Evolutionary conservation across 2,797 vertebrate species (phyloP).

Genomic region (Karalla daura): DNA sequence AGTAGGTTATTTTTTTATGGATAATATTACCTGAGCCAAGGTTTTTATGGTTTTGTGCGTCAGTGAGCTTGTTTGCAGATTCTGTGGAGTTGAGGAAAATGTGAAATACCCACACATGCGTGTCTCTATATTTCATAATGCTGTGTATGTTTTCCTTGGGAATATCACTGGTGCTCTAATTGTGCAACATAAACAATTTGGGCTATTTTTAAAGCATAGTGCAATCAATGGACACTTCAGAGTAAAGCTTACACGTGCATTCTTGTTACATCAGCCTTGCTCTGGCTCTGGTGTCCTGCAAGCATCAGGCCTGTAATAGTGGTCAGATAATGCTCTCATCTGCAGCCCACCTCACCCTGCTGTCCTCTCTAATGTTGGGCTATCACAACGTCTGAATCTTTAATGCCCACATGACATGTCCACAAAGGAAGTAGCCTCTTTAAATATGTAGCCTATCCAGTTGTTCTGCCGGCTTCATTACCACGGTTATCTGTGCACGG

Average conservation of each 20-base stretch:
- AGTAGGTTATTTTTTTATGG: not conserved
- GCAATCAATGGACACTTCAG: constrained; percentile 2
- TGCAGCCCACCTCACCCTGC: constrained; percentile 24
- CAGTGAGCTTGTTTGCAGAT: not conserved
- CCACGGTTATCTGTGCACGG: constrained; percentile 56
- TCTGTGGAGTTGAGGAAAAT: not conserved
- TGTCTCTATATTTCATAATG: not conserved
- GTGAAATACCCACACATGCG: constrained; percentile 7
- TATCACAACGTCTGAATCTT: constrained; percentile 69
- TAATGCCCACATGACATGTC: constrained; percentile 66
- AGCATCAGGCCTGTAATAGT: constrained; percentile 16
- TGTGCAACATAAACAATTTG: constrained; percentile 10
- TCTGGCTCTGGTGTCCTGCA: constrained; percentile 25
- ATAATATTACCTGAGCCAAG: not conserved
- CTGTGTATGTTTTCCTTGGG: not conserved
- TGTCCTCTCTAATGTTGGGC: constrained; percentile 38
- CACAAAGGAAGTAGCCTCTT: constrained; percentile 68
- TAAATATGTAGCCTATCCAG: constrained; percentile 74
- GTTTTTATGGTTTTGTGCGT: constrained; percentile 3
- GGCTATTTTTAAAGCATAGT: not conserved
- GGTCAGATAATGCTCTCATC: constrained; percentile 40
- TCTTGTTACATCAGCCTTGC: constrained; percentile 1
- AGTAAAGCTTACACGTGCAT: not conserved
- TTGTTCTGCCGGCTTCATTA: constrained; percentile 72
- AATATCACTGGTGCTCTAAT: constrained; percentile 19